Conservation (phyloP, 2,888 invertebrate genomes). For the Dicranocentrus wangi region DNA sequence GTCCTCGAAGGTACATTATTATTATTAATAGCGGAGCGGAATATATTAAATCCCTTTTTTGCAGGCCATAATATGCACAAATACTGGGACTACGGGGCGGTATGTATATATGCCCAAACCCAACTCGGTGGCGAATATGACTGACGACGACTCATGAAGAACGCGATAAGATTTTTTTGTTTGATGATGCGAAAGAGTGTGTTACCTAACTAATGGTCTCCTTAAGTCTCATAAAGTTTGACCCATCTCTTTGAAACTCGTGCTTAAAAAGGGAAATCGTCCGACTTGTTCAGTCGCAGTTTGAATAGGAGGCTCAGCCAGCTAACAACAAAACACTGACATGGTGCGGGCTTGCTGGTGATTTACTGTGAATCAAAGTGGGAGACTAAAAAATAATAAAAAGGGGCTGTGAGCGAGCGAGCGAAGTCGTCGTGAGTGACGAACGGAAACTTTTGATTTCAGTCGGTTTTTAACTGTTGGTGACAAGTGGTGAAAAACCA, state of each 20-base stretch:
- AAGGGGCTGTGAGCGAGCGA: too few relatives aligned
- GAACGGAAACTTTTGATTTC: conserved; percentile 20
- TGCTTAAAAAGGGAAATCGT: conserved; percentile 54
- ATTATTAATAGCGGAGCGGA: conserved; percentile 34
- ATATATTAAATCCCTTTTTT: too few relatives aligned
- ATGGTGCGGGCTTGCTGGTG: conserved; percentile 6
- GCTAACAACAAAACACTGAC: conserved; percentile 17
- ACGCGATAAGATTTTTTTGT: conserved; percentile 48
- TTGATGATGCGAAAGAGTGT: conserved; percentile 53
- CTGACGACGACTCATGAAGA: conserved; percentile 30
- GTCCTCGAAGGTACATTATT: conserved; percentile 21
- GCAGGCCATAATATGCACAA: too few relatives aligned
- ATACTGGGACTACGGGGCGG: conserved; percentile 24
- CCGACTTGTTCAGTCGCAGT: conserved; percentile 36
- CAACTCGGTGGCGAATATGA: conserved; percentile 1
- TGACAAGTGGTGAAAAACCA: conserved; percentile 34
- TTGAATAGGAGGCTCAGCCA: conserved; percentile 23
- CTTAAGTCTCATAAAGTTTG: conserved; percentile 49
- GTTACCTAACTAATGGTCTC: conserved; percentile 53
- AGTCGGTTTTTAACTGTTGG: conserved; percentile 41
- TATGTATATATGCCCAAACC: conserved; percentile 4
- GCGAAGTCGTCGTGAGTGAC: background rate
- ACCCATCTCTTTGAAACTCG: conserved; percentile 55
- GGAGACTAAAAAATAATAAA: background rate
- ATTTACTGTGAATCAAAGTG: background rate